Base-by-base conservation (phyloP, 2,888 invertebrate species). In the Clistopyga incitator region DNA sequence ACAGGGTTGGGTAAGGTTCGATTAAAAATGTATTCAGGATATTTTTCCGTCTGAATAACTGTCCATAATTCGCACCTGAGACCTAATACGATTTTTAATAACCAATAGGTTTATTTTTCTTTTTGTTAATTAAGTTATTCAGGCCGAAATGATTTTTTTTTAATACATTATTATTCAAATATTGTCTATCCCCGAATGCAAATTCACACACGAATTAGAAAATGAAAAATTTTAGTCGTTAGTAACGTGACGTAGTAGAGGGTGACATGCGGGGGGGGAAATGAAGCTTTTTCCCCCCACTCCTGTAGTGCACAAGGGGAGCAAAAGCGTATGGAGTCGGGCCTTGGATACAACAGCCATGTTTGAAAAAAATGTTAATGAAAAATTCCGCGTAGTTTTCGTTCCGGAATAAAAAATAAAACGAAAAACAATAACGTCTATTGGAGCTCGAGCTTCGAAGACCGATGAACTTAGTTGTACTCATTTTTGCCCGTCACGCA, bases 281-380 rank as follows among this genome's bases (percentile, higher is more conserved):
- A 72, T 23, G 15, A 47, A 54, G 50, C 50, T 75, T 71, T 76
- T 67, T 67, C 68, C 83, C 64, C 45, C 10, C 52, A 68, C 61
- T 54, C 81, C 81, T 25, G 84, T 84, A 84, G 84, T 84, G 81
- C 78, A 77, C 84, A 81, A 80, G 81, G 81, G 85, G 83, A 80
- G 79, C 83, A 83, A 81, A 87, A 84, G 77, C 86, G 86, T 87
- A 84, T 86, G 87, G 86, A 86, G 56, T 88, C 87, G 88, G 89
- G 88, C 84, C 88, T 90, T 88, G 89, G 84, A 87, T 85, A 82
- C 61, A 76, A 59, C 50, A 78, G 77, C 65, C 50, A 79, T 75
- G 64, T 68, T 38, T 45, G 23, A 71, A 23, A 11, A 82, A 23
- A 72, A 54, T 45, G 52, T n/a, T n/a, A 54, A 67, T 52, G 15